Evolutionary conservation across 2,888 invertebrate species (phyloP), one percentile per base, ranked within the genome.

Genomic region (Hololepta plana): DNA sequence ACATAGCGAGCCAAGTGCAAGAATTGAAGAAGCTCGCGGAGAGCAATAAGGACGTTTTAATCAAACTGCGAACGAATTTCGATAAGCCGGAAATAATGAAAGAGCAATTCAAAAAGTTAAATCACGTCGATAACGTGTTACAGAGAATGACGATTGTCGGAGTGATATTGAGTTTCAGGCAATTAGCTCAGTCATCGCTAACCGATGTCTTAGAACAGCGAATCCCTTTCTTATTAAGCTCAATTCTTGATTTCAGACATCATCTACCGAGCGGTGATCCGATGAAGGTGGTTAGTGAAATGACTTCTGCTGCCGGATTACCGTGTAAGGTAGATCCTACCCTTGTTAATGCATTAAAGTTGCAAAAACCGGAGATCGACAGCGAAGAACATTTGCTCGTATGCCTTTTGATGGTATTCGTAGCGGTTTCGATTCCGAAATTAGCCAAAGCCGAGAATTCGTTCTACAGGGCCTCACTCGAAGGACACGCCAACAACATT

Each of bases 1-100:
- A 96, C 48, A 91, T 96, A 38, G 81, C 95, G 7, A 88, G 88
- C 49, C 98, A 99, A 60, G 91, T 98, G 7, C 84, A 87, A 42
- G 98, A 99, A 51, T 56, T 99, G 16, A 95, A 93, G 53, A 74
- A 80, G 35, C 59, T 95, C 32, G 95, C 96, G 1, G 70, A 81
- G 15, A 67, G 74, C 29, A 95, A 98, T 51, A 91, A 91, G 48
- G 96, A 96, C 36, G 76, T 88, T 8, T 60, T 99, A 5, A 72
- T 84, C 32, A 73, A 81, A 32, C 57, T 99, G 21, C 64, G 98
- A 40, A 91, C 93, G 2, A 93, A 90, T 53, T 99, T 95, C 48
- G 98, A 99, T 51, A 95, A 98, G 47, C 95, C 96, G 0, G 95
- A 96, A 42, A 76, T 87, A 17, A 96, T 98, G 95, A 85, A 85